A percentile compares a stretch with the other conserved stretches of the same genome.
phyloP scores from a whole-genome alignment of 2,113 vertebrate species.

The Chrysochloris asiatica region DNA sequence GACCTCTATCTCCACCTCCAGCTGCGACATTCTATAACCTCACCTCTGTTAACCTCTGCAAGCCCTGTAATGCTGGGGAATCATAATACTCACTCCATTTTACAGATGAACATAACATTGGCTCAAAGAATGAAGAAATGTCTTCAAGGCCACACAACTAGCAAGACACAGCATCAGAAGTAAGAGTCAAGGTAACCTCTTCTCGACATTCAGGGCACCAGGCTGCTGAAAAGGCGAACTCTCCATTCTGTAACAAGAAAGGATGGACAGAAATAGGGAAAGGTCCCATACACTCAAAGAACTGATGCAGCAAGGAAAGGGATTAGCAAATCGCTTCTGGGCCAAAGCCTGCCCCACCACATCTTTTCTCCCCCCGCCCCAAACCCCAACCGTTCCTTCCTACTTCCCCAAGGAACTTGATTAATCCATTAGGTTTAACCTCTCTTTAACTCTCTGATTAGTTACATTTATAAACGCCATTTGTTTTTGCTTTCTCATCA shows the following conservation, averaged over 20 bases:
- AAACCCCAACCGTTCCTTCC: not conserved
- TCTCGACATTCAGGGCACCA: not conserved
- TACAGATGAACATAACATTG: not conserved
- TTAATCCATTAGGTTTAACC: conserved; percentile 86
- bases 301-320: not conserved
- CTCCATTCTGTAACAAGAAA: not conserved
- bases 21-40: no score
- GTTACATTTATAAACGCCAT: conserved; percentile 84
- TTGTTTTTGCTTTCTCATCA: conserved; percentile 86
- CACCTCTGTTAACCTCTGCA: not conserved
- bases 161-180: not conserved
- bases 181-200: not conserved
- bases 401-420: conserved; percentile 74
- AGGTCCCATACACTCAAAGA: not conserved
- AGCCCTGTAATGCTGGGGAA: not conserved
- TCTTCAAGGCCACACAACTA: not conserved
- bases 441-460: conserved; percentile 87
- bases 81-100: not conserved
- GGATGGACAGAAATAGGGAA: not conserved
- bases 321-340: not conserved
- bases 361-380: not conserved
- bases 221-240: not conserved
- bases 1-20: not conserved
- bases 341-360: not conserved
- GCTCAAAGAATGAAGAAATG: not conserved